Base-by-base conservation (phyloP, 2,113 vertebrate genomes). In the Uropsilus gracilis region DNA sequence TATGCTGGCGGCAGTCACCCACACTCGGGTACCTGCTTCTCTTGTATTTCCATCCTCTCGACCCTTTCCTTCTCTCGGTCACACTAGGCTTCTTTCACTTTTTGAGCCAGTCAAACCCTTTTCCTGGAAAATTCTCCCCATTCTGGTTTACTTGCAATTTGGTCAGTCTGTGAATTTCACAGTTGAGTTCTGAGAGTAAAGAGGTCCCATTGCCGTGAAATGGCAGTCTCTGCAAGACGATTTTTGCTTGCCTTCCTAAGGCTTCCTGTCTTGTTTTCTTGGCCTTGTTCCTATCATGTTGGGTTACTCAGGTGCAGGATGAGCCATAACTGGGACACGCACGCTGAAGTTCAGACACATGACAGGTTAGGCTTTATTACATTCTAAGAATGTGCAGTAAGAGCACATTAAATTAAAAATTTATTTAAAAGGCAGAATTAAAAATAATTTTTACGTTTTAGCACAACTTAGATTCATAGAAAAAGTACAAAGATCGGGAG, bases 41-140 rank as follows among this genome's bases (percentile, higher is more conserved):
- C 37, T 37, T 14, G 22, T 14, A 11, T 32, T 20, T 9, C 0
- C 5, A 1, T 39, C 8, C 10, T 8, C 4, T 20, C 4, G 0
- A 22, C 16, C 37, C 12, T 6, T 53, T n/a, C 71, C 42, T 4
- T 42, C 69, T 16, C 48, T 0, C 57, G 17, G 42, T 16, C 8
- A 2, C 2, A 1, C 12, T 13, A 14, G 64, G 32, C 50, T 71
- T 53, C 39, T 44, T 57, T 32, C 22, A n/a, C 34, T 63, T 34
- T 50, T 32, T 5, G 55, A 82, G 48, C 71, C 8, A 11, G 9
- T 66, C 82, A 57, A 8, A 42, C 20, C 34, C 1, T 4, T 12
- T 34, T 28, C 10, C 12, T 26, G 55, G 22, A 39, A 82, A 37
- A 13, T 42, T 46, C 22, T 87, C 30, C 75, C 39, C 8, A 22